phyloP scores from a whole-genome alignment of 2,797 vertebrate genomes.

The Paratrypauchen microcephalus region DNA sequence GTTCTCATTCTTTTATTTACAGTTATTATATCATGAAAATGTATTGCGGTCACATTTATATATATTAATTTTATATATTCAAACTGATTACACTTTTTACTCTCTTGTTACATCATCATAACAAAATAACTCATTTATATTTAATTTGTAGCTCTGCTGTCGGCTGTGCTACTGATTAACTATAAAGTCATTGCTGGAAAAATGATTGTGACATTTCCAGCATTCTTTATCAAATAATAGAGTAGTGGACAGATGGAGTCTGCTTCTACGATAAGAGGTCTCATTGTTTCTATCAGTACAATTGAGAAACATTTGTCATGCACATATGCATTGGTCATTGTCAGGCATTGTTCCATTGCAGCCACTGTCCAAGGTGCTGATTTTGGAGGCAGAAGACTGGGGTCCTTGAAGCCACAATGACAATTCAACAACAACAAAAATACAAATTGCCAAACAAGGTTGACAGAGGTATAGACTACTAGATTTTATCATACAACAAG shows the following conservation, averaged over 20 bases:
- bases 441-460: not conserved
- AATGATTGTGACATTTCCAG: constrained; percentile 27
- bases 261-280: constrained; percentile 31
- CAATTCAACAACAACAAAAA: not conserved
- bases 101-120: not conserved
- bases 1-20: no score
- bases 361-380: constrained; percentile 47
- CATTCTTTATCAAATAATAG: constrained; percentile 5
- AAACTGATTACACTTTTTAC: not conserved
- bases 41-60: not conserved
- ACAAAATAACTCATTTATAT: not conserved
- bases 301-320: constrained; percentile 3
- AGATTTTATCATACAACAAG: no score
- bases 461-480: no score
- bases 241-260: constrained; percentile 12
- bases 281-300: constrained; percentile 27
- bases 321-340: not conserved
- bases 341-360: not conserved
- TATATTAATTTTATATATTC: not conserved
- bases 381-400: not conserved
- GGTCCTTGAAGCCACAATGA: not conserved
- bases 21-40: no score
- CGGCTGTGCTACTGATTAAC: constrained; percentile 8
- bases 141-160: not conserved
- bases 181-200: constrained; percentile 31